Percentiles rank a stretch among this genome's conserved stretches.
These are phyloP conservation scores for Trididemnum clinides DNA, from an alignment of 23 tunicate genomes.

Conservation along the genomic window DNA sequence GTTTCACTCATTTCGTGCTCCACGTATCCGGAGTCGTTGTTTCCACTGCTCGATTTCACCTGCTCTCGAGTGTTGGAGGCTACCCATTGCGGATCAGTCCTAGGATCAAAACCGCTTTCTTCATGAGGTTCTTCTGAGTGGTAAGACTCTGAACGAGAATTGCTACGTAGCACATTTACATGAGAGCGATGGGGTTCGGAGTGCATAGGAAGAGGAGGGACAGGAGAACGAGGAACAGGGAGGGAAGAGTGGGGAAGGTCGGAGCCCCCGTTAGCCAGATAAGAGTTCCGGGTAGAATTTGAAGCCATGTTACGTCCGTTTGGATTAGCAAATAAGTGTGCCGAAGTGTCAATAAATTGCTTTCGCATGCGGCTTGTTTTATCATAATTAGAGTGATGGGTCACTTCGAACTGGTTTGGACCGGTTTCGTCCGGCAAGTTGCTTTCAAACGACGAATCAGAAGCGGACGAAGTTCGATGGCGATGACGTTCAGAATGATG, in stretches of 20 bases:
- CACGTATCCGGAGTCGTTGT: constrained; percentile 64
- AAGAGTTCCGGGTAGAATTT: not conserved
- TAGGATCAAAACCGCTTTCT: not conserved
- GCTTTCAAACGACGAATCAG: not conserved
- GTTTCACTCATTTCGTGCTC: constrained; percentile 54
- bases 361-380: constrained; percentile 1
- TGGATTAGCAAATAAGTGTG: constrained; percentile 7
- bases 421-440: not conserved
- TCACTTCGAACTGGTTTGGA: not conserved
- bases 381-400: not conserved
- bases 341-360: constrained; percentile 39
- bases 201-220: no score
- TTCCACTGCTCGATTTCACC: constrained; percentile 26
- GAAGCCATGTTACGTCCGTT: constrained; percentile 1
- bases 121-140: not conserved
- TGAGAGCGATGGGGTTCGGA: no score
- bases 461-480: not conserved
- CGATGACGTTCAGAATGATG: not conserved
- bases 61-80: not conserved
- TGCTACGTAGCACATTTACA: not conserved
- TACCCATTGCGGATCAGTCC: not conserved
- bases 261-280: not conserved
- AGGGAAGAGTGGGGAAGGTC: not conserved
- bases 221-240: not conserved
- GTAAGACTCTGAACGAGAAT: not conserved